Conservation (phyloP, 2,888 invertebrate species). For the Eristalis intricaria region DNA sequence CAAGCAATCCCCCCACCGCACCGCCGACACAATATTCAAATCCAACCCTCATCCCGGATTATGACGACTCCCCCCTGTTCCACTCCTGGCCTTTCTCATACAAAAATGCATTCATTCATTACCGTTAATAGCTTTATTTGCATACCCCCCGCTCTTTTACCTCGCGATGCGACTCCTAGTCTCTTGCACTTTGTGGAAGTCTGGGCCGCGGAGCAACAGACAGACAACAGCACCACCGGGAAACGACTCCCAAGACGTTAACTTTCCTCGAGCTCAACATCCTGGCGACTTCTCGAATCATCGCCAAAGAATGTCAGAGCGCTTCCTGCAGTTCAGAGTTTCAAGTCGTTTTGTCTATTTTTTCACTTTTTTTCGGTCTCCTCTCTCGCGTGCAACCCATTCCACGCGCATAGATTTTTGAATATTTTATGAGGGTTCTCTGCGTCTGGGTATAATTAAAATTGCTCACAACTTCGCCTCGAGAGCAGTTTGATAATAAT, state of each 20-base stretch:
- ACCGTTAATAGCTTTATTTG: constrained; percentile 58
- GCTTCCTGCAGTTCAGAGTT: neutral
- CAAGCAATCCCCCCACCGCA: neutral
- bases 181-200: neutral
- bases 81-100: neutral
- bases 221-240: constrained; percentile 15
- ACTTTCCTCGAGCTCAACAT: constrained; percentile 18
- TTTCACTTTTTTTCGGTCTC: constrained; percentile 5
- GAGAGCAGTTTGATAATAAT: constrained; percentile 62
- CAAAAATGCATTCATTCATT: constrained; percentile 54
- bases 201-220: constrained; percentile 21
- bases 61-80: neutral
- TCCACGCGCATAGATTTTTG: constrained; percentile 44
- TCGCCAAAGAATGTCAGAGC: constrained; percentile 32
- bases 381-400: neutral
- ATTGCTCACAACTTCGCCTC: constrained; percentile 56
- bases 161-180: neutral
- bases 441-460: constrained; percentile 61
- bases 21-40: constrained; percentile 10
- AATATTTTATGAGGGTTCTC: constrained; percentile 53
- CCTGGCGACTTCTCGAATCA: constrained; percentile 54
- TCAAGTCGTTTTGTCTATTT: constrained; percentile 8
- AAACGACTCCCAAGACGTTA: constrained; percentile 30
- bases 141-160: constrained; percentile 1
- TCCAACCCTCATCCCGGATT: neutral